Percentiles rank a stretch among this genome's conserved stretches.
Conservation (phyloP, 2,888 invertebrate genomes). For the Sarcophaga caerulescens region DNA sequence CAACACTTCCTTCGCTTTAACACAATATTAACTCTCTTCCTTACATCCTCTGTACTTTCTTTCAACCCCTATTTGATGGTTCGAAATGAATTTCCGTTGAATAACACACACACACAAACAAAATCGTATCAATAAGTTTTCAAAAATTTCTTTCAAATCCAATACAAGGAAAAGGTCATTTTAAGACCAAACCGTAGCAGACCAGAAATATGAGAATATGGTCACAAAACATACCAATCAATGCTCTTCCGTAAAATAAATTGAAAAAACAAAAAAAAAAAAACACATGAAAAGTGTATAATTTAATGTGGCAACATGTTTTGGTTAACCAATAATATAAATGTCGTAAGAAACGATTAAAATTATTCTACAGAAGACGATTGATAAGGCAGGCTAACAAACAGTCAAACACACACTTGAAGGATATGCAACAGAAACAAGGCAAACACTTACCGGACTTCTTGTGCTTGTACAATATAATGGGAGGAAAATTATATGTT, state of each 20-base stretch:
- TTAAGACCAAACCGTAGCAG: neutral
- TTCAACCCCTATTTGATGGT: conserved; percentile 43
- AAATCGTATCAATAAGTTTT: conserved; percentile 43
- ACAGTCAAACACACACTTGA: neutral
- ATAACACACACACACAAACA: neutral
- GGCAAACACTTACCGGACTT: neutral
- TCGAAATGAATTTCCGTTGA: conserved; percentile 52
- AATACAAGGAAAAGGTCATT: neutral
- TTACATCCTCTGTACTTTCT: conserved; percentile 17
- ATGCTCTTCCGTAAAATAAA: neutral
- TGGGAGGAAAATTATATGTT: neutral
- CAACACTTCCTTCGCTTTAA: conserved; percentile 1
- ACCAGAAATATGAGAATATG: neutral
- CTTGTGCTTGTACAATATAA: neutral
- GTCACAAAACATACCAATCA: conserved; percentile 4
- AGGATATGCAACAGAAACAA: neutral
- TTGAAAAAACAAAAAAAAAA: too few species aligned
- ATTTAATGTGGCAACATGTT: conserved; percentile 54
- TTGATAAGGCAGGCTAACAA: neutral
- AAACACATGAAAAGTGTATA: conserved; percentile 22
- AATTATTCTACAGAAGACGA: conserved; percentile 24
- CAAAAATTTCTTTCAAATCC: neutral
- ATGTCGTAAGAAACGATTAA: conserved; percentile 53
- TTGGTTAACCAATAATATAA: conserved; percentile 62
- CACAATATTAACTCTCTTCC: neutral